phyloP scores from a whole-genome alignment of 92 coral and sea anemone genomes.

The Epizoanthus rinbou region DNA sequence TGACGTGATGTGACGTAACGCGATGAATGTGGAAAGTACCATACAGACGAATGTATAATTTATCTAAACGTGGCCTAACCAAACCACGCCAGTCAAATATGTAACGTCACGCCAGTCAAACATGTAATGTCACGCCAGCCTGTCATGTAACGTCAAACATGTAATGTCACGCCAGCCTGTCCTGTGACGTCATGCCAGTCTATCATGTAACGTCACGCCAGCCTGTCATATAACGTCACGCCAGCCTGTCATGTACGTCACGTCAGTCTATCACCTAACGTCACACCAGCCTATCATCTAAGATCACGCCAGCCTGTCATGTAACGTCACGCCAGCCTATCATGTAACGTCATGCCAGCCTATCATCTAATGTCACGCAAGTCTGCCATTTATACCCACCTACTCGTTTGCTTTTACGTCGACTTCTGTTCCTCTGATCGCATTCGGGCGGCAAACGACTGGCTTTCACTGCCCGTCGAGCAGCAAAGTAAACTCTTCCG shows the following conservation, averaged over 20 bases:
- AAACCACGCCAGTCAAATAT: too few relatives aligned
- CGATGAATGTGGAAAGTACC: too few relatives aligned
- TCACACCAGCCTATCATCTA: neutral
- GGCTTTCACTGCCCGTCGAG: constrained; percentile 59
- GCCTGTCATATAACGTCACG: neutral
- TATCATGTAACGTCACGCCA: neutral
- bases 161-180: neutral
- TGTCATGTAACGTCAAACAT: neutral
- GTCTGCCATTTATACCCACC: constrained; percentile 46
- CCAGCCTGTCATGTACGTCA: neutral
- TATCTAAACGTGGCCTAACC: too few relatives aligned
- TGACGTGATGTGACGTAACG: too few relatives aligned
- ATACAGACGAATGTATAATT: too few relatives aligned
- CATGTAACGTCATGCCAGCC: neutral
- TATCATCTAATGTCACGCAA: neutral
- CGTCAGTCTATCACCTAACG: neutral
- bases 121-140: neutral
- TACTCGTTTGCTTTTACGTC: constrained; percentile 55
- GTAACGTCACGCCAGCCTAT: neutral
- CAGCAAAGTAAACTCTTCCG: constrained; percentile 66
- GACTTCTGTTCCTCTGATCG: constrained; percentile 52
- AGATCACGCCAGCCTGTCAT: neutral
- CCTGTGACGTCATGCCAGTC: constrained; percentile 32
- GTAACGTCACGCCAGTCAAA: too few relatives aligned
- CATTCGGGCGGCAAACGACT: constrained; percentile 42